Evolutionary conservation across 2,888 invertebrate species (phyloP).

Genomic region (Drosophila emarginata): DNA sequence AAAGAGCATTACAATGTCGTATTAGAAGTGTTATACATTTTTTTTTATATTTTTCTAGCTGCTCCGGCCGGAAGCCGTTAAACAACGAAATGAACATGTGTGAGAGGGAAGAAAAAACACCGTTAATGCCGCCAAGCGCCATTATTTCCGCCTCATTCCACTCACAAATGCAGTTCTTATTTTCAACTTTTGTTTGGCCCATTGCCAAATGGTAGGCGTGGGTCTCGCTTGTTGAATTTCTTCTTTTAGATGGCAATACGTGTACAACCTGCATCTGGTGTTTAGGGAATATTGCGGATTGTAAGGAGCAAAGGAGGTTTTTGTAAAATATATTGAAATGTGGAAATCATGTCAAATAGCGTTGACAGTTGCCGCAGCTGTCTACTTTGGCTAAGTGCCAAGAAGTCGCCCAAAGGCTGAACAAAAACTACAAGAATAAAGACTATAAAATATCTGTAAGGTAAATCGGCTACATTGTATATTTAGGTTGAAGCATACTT

Average conservation of each 20-base stretch:
- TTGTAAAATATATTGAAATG: conserved; percentile 4
- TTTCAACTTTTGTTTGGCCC: conserved; percentile 9
- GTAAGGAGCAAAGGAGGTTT: not conserved
- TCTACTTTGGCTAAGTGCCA: conserved; percentile 56
- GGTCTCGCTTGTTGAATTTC: conserved; percentile 16
- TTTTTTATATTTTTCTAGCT: not conserved
- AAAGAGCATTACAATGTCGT: conserved; percentile 10
- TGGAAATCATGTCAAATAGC: conserved; percentile 49
- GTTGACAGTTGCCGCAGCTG: conserved; percentile 64
- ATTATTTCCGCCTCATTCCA: conserved; percentile 9
- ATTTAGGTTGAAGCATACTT: conserved; percentile 19
- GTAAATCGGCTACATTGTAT: conserved; percentile 1
- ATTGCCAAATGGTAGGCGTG: conserved; percentile 20
- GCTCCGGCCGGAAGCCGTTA: conserved; percentile 37
- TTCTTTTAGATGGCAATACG: no score
- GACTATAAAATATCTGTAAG: not conserved
- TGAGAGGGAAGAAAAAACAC: conserved; percentile 1
- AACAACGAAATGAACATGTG: conserved; percentile 7
- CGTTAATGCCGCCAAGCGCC: conserved; percentile 29
- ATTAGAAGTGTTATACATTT: not conserved
- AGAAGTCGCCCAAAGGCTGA: conserved; percentile 9
- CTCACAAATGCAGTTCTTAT: not conserved
- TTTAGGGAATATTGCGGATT: not conserved
- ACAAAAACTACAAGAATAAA: conserved; percentile 6
- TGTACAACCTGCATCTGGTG: not conserved